Evolutionary conservation across 2,113 vertebrate species (phyloP).

Genomic region (Cavia aperea): DNA sequence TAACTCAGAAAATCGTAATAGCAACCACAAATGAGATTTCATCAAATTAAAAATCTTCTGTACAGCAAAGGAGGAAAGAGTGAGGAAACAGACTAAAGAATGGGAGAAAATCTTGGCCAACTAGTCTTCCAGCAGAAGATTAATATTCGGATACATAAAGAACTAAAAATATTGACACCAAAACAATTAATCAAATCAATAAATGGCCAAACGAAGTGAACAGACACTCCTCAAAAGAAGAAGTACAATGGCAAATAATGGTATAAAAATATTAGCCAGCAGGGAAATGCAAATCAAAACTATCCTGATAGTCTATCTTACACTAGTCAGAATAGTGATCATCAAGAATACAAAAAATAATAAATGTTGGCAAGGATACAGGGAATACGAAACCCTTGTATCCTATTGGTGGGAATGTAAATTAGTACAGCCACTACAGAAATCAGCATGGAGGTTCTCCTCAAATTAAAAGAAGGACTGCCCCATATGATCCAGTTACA

Average conservation of each 20-base stretch:
- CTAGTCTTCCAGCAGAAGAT: background rate
- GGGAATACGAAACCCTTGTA: background rate
- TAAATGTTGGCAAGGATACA: background rate
- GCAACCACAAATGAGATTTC: background rate
- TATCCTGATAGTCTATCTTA: background rate
- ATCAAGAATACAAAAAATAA: background rate
- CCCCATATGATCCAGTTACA: background rate
- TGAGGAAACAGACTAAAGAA: background rate
- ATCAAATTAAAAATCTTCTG: background rate
- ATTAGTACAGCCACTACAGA: background rate
- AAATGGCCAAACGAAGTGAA: background rate
- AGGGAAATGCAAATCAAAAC: background rate
- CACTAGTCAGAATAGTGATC: background rate
- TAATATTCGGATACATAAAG: background rate
- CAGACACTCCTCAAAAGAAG: background rate
- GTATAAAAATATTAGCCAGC: background rate
- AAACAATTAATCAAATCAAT: background rate
- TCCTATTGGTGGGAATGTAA: background rate
- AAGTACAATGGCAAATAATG: background rate
- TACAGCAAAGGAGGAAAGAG: background rate
- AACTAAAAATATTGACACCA: background rate
- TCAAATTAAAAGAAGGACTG: background rate
- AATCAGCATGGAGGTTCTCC: background rate
- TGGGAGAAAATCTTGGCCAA: background rate
- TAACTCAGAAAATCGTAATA: background rate